Evolutionary conservation across 2,113 vertebrate species (phyloP).

Genomic region (Polypterus bichir): DNA sequence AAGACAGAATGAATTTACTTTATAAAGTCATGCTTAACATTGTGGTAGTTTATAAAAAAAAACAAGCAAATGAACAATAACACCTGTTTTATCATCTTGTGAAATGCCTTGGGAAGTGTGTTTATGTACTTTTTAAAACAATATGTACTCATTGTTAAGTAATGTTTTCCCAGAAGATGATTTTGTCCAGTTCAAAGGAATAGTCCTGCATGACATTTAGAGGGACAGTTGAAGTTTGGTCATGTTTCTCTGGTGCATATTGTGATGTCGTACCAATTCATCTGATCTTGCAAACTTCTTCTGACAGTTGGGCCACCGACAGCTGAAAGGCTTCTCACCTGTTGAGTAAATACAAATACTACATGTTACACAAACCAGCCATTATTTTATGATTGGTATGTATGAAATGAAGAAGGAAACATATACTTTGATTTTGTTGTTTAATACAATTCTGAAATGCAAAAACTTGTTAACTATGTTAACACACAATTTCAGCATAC

Average conservation of each 20-base stretch:
- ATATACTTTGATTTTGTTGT: no score
- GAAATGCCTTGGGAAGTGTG: background rate
- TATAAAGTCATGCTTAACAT: background rate
- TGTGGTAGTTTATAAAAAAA: background rate
- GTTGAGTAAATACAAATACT: constrained; percentile 22
- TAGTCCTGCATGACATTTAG: constrained; percentile 35
- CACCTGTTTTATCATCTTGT: background rate
- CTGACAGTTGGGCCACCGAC: constrained; percentile 94
- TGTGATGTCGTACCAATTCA: constrained; percentile 94
- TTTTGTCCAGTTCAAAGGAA: constrained; percentile 23
- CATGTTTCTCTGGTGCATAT: constrained; percentile 97
- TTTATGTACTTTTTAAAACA: background rate
- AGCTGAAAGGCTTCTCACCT: constrained; percentile 98
- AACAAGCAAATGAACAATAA: background rate
- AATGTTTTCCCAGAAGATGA: constrained; percentile 30
- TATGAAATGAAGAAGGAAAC: no score
- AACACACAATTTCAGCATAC: no score
- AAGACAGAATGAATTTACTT: background rate
- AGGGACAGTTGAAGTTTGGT: constrained; percentile 85
- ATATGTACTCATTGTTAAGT: background rate
- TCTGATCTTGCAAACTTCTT: constrained; percentile 98
- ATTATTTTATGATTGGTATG: no score
- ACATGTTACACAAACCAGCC: no score
- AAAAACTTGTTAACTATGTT: no score
- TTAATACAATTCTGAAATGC: no score